Percentiles rank a stretch among this genome's conserved stretches.
These are phyloP conservation scores for Tachypleus tridentatus DNA, from an alignment of 1,140 invertebrate species.

Conservation along the genomic window DNA sequence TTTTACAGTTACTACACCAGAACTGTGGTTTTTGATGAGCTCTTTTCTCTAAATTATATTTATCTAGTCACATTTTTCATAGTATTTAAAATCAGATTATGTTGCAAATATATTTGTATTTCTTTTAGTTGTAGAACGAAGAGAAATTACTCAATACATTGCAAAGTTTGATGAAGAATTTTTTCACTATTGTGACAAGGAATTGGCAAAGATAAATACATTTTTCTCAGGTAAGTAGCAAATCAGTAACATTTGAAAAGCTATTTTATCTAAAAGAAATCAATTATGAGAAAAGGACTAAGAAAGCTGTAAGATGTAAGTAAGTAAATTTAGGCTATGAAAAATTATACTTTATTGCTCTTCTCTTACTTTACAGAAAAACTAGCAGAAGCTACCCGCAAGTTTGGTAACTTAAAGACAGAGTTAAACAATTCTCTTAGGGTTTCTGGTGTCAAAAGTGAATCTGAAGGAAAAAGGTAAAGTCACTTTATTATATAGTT, in stretches of 20 bases:
- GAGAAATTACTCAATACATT: constrained; percentile 75
- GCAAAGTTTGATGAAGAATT: constrained; percentile 94
- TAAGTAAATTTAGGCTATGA: too few species aligned
- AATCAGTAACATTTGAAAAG: too few species aligned
- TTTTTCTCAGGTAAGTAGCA: constrained; percentile 71
- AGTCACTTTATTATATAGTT: too few species aligned
- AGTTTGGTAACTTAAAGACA: constrained; percentile 78
- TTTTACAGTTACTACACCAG: too few species aligned
- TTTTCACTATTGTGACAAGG: constrained; percentile 88
- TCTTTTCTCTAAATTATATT: not conserved
- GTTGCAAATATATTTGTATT: constrained; percentile 1
- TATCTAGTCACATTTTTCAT: not conserved
- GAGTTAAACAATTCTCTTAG: constrained; percentile 54
- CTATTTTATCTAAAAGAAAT: too few species aligned
- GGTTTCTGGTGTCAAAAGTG: too few species aligned
- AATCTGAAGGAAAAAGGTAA: too few species aligned
- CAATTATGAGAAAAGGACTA: too few species aligned
- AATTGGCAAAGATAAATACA: constrained; percentile 90
- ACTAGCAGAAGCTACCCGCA: constrained; percentile 88
- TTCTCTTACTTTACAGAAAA: constrained; percentile 56
- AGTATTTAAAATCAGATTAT: not conserved
- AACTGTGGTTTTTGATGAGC: not conserved
- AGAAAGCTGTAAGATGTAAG: too few species aligned
- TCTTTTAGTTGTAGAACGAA: constrained; percentile 53
- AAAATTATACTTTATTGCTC: too few species aligned